Evolutionary conservation across 2,113 vertebrate genomes (phyloP).

Genomic region (Heterotilapia buettikoferi): DNA sequence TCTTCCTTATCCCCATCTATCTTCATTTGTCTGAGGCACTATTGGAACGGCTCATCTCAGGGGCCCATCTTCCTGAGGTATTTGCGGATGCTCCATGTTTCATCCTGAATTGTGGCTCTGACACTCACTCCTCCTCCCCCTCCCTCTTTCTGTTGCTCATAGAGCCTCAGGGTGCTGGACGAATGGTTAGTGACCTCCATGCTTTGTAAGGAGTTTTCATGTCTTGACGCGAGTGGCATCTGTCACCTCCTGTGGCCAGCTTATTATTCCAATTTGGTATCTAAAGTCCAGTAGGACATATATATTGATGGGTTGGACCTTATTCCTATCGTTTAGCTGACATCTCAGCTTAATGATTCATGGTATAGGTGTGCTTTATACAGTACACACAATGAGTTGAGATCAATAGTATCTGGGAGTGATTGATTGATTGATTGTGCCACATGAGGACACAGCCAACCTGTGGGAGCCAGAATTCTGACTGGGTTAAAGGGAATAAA

Average conservation of each 20-base stretch:
- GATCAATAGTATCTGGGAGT: background rate
- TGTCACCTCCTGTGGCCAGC: background rate
- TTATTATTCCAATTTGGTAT: background rate
- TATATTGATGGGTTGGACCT: background rate
- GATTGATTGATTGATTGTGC: background rate
- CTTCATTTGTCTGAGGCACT: background rate
- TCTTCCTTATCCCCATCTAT: background rate
- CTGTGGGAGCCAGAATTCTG: background rate
- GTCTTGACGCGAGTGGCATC: background rate
- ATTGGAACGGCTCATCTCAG: background rate
- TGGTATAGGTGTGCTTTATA: background rate
- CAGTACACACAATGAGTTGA: background rate
- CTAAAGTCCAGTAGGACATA: background rate
- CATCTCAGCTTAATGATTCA: background rate
- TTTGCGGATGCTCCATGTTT: background rate
- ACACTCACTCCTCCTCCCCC: background rate
- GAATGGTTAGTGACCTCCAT: background rate
- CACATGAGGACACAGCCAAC: background rate
- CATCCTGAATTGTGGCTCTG: background rate
- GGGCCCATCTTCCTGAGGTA: background rate
- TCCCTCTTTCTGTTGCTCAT: background rate
- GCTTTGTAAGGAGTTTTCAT: background rate
- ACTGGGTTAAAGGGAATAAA: background rate
- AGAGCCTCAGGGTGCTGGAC: background rate
- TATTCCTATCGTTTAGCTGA: background rate